These are phyloP conservation scores for Dermolepida albohirtum DNA, from an alignment of 2,888 invertebrate genomes.

Conservation along the genomic window DNA sequence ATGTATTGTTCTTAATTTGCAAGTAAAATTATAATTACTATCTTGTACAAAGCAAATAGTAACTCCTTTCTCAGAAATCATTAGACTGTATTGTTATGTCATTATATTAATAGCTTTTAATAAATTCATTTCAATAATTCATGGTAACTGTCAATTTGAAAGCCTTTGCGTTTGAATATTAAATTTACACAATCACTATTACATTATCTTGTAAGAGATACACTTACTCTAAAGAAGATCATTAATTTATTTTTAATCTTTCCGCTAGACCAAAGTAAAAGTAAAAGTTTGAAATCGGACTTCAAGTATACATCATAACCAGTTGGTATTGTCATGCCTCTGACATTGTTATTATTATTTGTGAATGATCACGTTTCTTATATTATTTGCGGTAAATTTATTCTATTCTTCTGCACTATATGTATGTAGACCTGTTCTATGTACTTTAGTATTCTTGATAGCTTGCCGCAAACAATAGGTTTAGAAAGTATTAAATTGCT, in stretches of 20 bases:
- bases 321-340: background rate
- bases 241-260: slow-evolving; percentile 13
- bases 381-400: slow-evolving; percentile 34
- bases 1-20: no score
- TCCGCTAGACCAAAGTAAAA: slow-evolving; percentile 17
- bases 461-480: slow-evolving; percentile 30
- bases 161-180: slow-evolving; percentile 1
- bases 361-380: slow-evolving; percentile 27
- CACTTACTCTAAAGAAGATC: background rate
- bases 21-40: background rate
- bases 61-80: background rate
- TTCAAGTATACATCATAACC: background rate
- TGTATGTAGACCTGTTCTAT: background rate
- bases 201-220: slow-evolving; percentile 1
- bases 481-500: background rate
- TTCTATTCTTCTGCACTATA: slow-evolving; percentile 6
- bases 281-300: slow-evolving; percentile 26
- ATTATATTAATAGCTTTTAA: background rate
- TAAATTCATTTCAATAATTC: slow-evolving; percentile 19
- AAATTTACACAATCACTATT: slow-evolving; percentile 14
- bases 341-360: slow-evolving; percentile 9
- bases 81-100: slow-evolving; percentile 1
- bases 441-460: background rate
- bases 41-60: background rate
- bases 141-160: slow-evolving; percentile 10